Conservation (phyloP, 2,797 vertebrate species). For the Furcifer pardalis region DNA sequence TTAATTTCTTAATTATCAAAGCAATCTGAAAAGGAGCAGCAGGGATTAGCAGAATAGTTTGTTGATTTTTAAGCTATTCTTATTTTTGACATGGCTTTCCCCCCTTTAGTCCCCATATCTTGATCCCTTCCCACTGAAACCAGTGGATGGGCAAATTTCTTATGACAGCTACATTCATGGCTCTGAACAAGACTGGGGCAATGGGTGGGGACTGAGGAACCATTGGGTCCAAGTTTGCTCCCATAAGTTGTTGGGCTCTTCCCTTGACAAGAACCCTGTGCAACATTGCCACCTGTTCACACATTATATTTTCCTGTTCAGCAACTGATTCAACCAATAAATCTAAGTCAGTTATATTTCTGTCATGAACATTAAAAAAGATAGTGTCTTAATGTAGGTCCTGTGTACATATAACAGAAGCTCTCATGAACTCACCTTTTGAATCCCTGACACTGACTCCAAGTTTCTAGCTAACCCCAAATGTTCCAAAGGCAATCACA, state of each 20-base stretch:
- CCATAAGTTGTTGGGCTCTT: no score
- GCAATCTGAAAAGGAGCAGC: no score
- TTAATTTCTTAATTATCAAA: background rate
- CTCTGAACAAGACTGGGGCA: no score
- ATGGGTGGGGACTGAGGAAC: no score
- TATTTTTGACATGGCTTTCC: background rate
- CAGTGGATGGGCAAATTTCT: background rate
- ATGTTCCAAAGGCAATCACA: background rate
- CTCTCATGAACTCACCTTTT: background rate
- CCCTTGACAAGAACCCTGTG: no score
- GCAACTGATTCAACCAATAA: background rate
- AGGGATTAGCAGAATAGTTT: no score
- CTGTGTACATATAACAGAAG: background rate
- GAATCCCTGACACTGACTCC: background rate
- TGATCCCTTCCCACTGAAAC: background rate
- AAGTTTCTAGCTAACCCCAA: background rate
- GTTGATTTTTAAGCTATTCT: no score
- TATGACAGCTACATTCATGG: no score
- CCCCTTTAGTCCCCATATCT: background rate
- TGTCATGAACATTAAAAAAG: background rate
- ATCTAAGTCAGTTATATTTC: background rate
- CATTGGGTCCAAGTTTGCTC: no score
- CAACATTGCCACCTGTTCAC: no score
- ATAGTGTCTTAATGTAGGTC: background rate
- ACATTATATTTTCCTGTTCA: no score